Percentiles rank a stretch among this genome's conserved stretches.
phyloP scores from a whole-genome alignment of 2,113 vertebrate genomes.

The Mobula birostris region DNA sequence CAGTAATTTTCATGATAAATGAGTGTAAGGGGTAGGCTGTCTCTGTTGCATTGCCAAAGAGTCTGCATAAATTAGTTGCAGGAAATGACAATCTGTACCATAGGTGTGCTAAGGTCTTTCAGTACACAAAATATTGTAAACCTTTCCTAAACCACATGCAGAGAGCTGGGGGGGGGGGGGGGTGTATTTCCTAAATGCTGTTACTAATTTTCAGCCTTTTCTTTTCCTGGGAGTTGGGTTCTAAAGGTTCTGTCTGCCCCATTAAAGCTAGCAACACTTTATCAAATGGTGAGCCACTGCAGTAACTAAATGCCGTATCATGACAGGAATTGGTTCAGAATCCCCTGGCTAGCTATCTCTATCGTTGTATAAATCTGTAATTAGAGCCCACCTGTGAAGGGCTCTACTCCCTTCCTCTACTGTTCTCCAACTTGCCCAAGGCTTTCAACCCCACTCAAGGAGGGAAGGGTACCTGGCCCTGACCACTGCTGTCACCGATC shows the following conservation, averaged over 20 bases:
- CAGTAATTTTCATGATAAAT: slow-evolving; percentile 13
- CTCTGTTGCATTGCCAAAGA: neutral
- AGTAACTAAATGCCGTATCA: no score
- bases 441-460: no score
- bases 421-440: no score
- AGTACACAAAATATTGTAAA: neutral
- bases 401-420: no score
- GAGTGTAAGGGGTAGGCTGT: neutral
- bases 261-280: no score
- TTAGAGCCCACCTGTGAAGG: no score
- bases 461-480: no score
- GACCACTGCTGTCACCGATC: no score
- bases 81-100: neutral
- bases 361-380: no score
- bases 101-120: neutral
- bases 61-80: slow-evolving; percentile 16
- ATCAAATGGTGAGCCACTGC: no score
- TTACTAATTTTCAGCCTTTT: neutral
- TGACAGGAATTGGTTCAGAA: no score
- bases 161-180: neutral
- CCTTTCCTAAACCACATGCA: neutral
- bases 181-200: neutral
- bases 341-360: no score
- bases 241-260: neutral
- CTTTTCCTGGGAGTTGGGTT: neutral